Conservation (phyloP, 1,140 invertebrate species). For the Polyergus mexicanus region DNA sequence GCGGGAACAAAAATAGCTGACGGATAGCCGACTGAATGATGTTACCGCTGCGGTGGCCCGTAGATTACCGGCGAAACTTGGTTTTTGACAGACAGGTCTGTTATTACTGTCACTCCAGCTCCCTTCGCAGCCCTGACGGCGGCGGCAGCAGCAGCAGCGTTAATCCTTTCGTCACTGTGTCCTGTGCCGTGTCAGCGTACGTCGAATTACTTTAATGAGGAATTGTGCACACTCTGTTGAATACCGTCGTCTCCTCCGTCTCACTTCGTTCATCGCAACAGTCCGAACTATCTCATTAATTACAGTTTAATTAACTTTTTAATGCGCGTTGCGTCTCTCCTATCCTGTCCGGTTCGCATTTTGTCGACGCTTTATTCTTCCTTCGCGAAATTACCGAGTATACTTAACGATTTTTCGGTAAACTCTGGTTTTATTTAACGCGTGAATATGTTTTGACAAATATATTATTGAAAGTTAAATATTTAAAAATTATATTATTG, state of each 20-base stretch:
- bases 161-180: constrained; percentile 73
- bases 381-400: background rate
- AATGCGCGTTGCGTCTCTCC: background rate
- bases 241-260: constrained; percentile 26
- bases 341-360: background rate
- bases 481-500: background rate
- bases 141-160: constrained; percentile 63
- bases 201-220: constrained; percentile 74
- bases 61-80: constrained; percentile 74
- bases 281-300: constrained; percentile 48
- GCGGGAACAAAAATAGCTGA: constrained; percentile 77
- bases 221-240: constrained; percentile 57
- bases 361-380: background rate
- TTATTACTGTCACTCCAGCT: constrained; percentile 79
- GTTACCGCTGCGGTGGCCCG: constrained; percentile 65
- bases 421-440: background rate
- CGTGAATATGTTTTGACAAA: background rate
- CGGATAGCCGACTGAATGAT: constrained; percentile 75
- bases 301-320: constrained; percentile 62
- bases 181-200: constrained; percentile 66
- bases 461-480: background rate
- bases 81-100: constrained; percentile 80
- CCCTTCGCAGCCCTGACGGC: constrained; percentile 56
- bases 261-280: background rate
- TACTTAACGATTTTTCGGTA: background rate